Evolutionary conservation across 1,140 invertebrate species (phyloP).

Genomic region (Drepana arcuata): DNA sequence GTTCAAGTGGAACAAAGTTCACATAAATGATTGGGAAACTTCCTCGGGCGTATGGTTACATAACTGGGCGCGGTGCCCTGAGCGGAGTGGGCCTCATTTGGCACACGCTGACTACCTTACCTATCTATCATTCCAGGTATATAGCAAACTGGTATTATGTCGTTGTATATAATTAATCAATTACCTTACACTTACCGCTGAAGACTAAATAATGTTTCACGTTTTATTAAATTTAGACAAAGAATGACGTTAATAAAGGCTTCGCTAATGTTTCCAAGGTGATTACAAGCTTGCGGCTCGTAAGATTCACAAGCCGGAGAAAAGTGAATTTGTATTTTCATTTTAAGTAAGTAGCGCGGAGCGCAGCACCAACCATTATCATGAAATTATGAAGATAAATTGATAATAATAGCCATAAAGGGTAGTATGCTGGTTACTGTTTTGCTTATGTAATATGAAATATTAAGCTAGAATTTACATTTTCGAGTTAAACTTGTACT

Average conservation of each 20-base stretch:
- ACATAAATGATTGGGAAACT: slow-evolving; percentile 39
- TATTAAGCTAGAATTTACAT: too few species aligned
- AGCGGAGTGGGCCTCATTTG: slow-evolving; percentile 28
- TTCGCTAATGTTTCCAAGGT: neutral
- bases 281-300: too few species aligned
- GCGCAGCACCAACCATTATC: slow-evolving; percentile 3
- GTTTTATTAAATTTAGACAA: too few species aligned
- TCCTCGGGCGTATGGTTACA: slow-evolving; percentile 36
- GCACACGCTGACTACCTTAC: slow-evolving; percentile 6
- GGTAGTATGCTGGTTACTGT: too few species aligned
- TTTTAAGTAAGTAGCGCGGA: slow-evolving; percentile 1
- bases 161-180: too few species aligned
- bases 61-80: slow-evolving; percentile 30
- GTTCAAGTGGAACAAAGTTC: slow-evolving; percentile 26
- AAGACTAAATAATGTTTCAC: too few species aligned
- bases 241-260: slow-evolving; percentile 1
- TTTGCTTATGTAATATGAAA: too few species aligned
- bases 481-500: too few species aligned
- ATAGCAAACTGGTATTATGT: too few species aligned
- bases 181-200: too few species aligned
- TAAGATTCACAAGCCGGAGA: slow-evolving; percentile 2
- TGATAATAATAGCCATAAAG: slow-evolving; percentile 2
- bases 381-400: too few species aligned
- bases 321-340: slow-evolving; percentile 5
- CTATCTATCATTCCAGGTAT: slow-evolving; percentile 3